These are phyloP conservation scores for Chaenodraco wilsoni DNA, from an alignment of 2,797 vertebrate genomes.

Conservation along the genomic window DNA sequence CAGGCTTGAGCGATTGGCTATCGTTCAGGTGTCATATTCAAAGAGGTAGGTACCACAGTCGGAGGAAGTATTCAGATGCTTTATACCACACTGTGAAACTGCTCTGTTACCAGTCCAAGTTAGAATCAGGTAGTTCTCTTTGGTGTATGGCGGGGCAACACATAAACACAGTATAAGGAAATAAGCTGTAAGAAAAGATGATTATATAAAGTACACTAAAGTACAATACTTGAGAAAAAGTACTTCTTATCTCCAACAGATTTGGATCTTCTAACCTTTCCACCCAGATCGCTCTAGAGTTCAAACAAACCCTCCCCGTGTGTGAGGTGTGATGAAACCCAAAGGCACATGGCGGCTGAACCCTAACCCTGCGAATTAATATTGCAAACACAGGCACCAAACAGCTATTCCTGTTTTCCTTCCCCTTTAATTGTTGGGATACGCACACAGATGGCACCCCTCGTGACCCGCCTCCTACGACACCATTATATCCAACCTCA, in stretches of 20 bases:
- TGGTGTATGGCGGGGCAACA: no score
- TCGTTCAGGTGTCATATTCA: slow-evolving; percentile 39
- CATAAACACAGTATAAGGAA: no score
- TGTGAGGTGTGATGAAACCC: slow-evolving; percentile 12
- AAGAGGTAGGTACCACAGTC: not conserved
- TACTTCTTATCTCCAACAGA: not conserved
- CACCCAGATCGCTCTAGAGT: not conserved
- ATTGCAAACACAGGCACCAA: slow-evolving; percentile 3
- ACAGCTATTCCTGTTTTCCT: not conserved
- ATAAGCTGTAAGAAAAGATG: no score
- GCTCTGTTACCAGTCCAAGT: no score
- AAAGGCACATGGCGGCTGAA: not conserved
- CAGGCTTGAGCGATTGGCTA: slow-evolving; percentile 3
- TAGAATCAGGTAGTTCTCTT: no score
- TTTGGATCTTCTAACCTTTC: slow-evolving; percentile 13
- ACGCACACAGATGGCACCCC: not conserved
- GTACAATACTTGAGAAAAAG: no score
- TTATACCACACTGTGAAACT: no score
- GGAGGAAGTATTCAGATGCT: no score
- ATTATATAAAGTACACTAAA: no score
- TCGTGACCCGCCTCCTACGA: not conserved
- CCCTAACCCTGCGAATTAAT: slow-evolving; percentile 23
- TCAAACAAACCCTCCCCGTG: slow-evolving; percentile 4
- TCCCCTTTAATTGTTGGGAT: not conserved
- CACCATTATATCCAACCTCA: slow-evolving; percentile 7